A percentile compares a stretch with the other conserved stretches of the same genome.
Conservation (phyloP, 2,113 vertebrate genomes). For the Nansenia antarctica region DNA sequence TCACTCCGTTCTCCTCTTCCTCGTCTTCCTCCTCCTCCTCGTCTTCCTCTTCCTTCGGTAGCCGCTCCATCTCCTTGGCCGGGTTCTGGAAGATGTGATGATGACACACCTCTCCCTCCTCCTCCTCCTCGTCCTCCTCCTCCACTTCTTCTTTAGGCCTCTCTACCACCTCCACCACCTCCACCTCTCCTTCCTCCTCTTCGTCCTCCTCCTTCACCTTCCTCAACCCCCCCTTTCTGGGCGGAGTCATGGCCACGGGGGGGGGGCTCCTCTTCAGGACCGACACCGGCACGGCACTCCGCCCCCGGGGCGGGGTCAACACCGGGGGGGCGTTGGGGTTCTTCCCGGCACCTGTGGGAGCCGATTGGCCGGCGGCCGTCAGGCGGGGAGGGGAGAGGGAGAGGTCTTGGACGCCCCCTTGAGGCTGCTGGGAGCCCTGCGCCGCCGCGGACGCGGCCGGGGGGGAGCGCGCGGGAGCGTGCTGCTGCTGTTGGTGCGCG, state of each 20-base stretch:
- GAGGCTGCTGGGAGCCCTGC: conserved; percentile 24
- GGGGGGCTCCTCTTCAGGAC: conserved; percentile 75
- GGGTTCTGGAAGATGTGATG: conserved; percentile 46
- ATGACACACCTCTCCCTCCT: conserved; percentile 42
- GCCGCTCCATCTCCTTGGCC: conserved; percentile 54
- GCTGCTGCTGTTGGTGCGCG: conserved; percentile 32
- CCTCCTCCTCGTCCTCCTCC: conserved; percentile 64
- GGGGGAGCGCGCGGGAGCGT: neutral
- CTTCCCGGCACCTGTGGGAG: conserved; percentile 41
- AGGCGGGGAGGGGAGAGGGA: conserved; percentile 53
- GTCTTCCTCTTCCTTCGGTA: conserved; percentile 50
- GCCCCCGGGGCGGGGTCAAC: conserved; percentile 60
- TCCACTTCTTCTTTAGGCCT: conserved; percentile 65
- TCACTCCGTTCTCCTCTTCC: conserved; percentile 54
- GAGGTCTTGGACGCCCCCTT: conserved; percentile 53
- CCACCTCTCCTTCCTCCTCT: conserved; percentile 44
- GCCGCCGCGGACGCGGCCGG: conserved; percentile 2
- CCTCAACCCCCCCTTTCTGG: conserved; percentile 55
- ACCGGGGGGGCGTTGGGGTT: conserved; percentile 44
- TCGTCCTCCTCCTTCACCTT: conserved; percentile 62
- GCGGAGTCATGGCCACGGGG: conserved; percentile 38
- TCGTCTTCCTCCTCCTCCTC: conserved; percentile 50
- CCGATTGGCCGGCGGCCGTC: conserved; percentile 46
- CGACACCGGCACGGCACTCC: conserved; percentile 67
- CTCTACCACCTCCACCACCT: conserved; percentile 43